phyloP scores from a whole-genome alignment of 2,797 vertebrate species.

The Pipistrellus kuhlii region DNA sequence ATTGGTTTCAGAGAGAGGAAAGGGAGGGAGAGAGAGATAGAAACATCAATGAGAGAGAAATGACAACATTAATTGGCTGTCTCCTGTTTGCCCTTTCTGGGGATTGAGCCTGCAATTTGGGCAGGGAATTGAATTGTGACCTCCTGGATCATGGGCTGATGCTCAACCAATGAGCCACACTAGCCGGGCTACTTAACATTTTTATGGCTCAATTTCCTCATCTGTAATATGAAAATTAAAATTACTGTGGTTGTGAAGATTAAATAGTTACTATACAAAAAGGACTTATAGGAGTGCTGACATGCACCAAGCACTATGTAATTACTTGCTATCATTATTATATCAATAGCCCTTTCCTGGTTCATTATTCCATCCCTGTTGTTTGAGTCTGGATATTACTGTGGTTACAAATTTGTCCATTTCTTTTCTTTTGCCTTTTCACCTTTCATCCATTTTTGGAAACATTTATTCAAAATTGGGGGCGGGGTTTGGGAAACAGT shows the following conservation, averaged over 20 bases:
- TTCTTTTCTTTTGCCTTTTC: slow-evolving; percentile 45
- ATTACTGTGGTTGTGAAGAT: background rate
- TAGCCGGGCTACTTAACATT: background rate
- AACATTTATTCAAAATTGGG: slow-evolving; percentile 40
- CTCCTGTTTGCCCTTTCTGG: no score
- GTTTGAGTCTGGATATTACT: background rate
- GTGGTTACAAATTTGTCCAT: background rate
- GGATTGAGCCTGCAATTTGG: no score
- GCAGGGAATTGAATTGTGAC: no score
- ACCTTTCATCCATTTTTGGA: slow-evolving; percentile 46
- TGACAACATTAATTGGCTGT: no score
- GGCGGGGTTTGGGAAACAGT: background rate
- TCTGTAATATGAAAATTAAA: background rate
- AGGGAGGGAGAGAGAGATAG: no score
- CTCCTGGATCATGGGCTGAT: no score
- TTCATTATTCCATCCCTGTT: slow-evolving; percentile 25
- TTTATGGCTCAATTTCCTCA: slow-evolving; percentile 3
- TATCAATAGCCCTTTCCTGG: background rate
- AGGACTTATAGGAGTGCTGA: background rate
- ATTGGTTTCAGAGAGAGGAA: no score
- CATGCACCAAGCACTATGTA: background rate
- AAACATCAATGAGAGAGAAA: no score
- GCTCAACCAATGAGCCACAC: no score
- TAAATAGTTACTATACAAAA: background rate
- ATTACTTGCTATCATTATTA: slow-evolving; percentile 4